Evolutionary conservation across 2,888 invertebrate genomes (phyloP).

Genomic region (Meteorus colon): DNA sequence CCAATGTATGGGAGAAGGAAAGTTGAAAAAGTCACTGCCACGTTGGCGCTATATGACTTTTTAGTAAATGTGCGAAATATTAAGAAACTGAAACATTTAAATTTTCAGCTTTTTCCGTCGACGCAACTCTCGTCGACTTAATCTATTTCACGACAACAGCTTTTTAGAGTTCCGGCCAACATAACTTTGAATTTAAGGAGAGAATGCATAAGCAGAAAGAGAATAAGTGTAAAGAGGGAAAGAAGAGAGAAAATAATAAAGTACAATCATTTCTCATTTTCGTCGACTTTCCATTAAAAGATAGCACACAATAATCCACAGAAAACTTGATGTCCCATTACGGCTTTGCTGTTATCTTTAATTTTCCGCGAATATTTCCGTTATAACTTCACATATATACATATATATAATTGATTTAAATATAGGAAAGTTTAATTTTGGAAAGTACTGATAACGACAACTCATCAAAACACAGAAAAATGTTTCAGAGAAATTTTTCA

Average conservation of each 20-base stretch:
- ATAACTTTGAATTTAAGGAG: constrained; percentile 9
- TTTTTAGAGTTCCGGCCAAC: not conserved
- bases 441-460: not conserved
- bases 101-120: constrained; percentile 1
- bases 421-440: not conserved
- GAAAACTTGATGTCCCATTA: constrained; percentile 22
- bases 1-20: constrained; percentile 21
- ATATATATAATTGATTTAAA: constrained; percentile 14
- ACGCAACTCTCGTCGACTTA: not conserved
- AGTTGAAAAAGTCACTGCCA: constrained; percentile 49
- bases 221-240: not conserved
- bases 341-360: constrained; percentile 20
- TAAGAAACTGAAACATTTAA: constrained; percentile 28
- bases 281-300: constrained; percentile 37
- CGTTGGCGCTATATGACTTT: constrained; percentile 34
- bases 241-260: not conserved
- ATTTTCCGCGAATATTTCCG: not conserved
- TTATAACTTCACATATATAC: not conserved
- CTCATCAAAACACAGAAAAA: not conserved
- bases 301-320: constrained; percentile 34
- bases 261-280: constrained; percentile 32
- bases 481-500: not conserved
- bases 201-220: not conserved
- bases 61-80: constrained; percentile 37
- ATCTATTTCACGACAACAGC: constrained; percentile 17